Conservation (phyloP, 2,888 invertebrate species). For the Ophonus ardosiacus region DNA sequence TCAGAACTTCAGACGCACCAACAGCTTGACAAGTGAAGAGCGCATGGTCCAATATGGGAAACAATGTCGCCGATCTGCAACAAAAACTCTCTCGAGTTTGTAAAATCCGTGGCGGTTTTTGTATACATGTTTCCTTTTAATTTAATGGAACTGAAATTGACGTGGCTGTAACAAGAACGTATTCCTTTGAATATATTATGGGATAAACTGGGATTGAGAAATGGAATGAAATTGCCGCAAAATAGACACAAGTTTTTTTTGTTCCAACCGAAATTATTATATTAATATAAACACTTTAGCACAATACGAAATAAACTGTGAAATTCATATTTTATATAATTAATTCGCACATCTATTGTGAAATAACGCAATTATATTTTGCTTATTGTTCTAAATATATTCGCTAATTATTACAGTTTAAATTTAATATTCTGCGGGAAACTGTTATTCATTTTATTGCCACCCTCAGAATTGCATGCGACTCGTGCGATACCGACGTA, state of each 20-base stretch:
- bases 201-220: conserved; percentile 11
- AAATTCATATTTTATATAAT: too few species aligned
- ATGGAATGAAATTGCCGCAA: conserved; percentile 27
- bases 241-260: conserved; percentile 32
- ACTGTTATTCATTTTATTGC: too few species aligned
- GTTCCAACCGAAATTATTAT: background rate
- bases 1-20: conserved; percentile 31
- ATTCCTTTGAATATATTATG: conserved; percentile 50
- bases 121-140: conserved; percentile 44
- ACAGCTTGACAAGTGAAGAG: conserved; percentile 37
- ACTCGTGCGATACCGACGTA: too few species aligned
- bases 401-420: too few species aligned
- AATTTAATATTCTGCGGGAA: too few species aligned
- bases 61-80: conserved; percentile 21
- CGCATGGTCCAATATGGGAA: conserved; percentile 14
- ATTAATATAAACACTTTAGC: background rate
- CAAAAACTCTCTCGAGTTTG: conserved; percentile 50
- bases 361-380: background rate
- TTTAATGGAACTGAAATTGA: conserved; percentile 46
- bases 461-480: too few species aligned
- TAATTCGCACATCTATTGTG: background rate
- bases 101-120: conserved; percentile 48
- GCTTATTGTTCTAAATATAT: background rate
- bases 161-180: conserved; percentile 43
- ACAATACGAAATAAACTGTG: background rate